A percentile compares a stretch with the other conserved stretches of the same genome.
phyloP scores from a whole-genome alignment of 2,888 invertebrate species.

The Odontothrips loti region DNA sequence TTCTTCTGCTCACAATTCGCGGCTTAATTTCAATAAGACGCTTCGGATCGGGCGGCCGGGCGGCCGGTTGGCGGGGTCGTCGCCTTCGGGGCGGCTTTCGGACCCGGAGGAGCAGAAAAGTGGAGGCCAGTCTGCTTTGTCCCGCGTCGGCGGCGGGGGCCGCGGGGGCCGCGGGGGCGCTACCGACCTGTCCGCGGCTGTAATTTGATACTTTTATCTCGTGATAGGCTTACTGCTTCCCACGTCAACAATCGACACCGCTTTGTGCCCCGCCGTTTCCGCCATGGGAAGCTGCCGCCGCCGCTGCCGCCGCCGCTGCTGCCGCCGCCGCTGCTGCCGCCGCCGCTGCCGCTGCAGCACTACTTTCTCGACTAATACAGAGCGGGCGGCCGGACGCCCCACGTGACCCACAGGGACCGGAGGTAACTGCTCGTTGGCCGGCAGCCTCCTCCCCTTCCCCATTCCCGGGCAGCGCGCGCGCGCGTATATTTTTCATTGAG shows the following conservation, averaged over 20 bases:
- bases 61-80: neutral
- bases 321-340: no score
- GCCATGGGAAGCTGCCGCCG: neutral
- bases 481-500: neutral
- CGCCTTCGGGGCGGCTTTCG: neutral
- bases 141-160: neutral
- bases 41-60: no score
- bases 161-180: neutral
- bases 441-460: neutral
- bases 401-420: no score
- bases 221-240: neutral
- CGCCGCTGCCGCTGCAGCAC: no score
- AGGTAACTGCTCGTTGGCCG: neutral
- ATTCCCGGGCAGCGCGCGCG: neutral
- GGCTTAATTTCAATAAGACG: no score
- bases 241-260: slow-evolving; percentile 18
- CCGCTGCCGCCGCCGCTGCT: neutral
- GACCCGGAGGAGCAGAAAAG: neutral
- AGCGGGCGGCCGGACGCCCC: neutral
- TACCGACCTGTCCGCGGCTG: neutral
- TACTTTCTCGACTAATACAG: no score
- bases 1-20: no score
- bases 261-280: neutral
- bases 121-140: neutral
- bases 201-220: slow-evolving; percentile 8